Base-by-base conservation (phyloP, 2,797 vertebrate genomes). In the Intellagama lesueurii region DNA sequence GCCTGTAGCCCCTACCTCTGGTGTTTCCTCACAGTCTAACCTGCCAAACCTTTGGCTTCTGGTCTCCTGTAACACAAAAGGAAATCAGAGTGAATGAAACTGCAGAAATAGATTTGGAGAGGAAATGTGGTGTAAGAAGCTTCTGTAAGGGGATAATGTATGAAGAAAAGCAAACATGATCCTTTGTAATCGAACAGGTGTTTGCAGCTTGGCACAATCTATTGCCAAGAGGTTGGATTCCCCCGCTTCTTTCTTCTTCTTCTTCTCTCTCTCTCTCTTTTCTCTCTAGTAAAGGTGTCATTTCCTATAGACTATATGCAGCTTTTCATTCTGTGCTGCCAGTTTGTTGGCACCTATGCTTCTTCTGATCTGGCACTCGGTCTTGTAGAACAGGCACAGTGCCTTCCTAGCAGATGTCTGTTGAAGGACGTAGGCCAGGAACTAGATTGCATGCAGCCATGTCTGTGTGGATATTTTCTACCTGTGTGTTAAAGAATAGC, bases 321-420 rank as follows among this genome's bases (percentile, higher is more conserved):
- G 8, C 26, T 86, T 84, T 69, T 75, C 89, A 84, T 77, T 89
- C 32, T 35, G 69, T 84, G 66, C 35, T 79, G 49, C 60, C 72
- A 32, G 85, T 73, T 56, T 49, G 88, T 88, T 92, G 83, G 49
- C 56, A 68, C 17, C 4, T 87, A 1, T 8, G 28, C 26, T 4
- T 83, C 83, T 89, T 88, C 16, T 90, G 70, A 75, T 82, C 80
- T 40, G 44, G 14, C 84, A 85, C 47, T 60, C 44, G 1, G 72
- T 22, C 66, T 91, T 87, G 85, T 68, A 30, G 26, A 82, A 66
- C 47, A 35, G 83, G 60, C 66, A 87, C 22, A 0, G 17, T 90
- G 70, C 68, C 81, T 77, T 77, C 60, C 0, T 82, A 90, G n/a
- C 90, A 91, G 70, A 83, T 91, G 78, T 87, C 56, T 75, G 9